Evolutionary conservation across 1,140 invertebrate species (phyloP).

Genomic region (Pomacea maculata): DNA sequence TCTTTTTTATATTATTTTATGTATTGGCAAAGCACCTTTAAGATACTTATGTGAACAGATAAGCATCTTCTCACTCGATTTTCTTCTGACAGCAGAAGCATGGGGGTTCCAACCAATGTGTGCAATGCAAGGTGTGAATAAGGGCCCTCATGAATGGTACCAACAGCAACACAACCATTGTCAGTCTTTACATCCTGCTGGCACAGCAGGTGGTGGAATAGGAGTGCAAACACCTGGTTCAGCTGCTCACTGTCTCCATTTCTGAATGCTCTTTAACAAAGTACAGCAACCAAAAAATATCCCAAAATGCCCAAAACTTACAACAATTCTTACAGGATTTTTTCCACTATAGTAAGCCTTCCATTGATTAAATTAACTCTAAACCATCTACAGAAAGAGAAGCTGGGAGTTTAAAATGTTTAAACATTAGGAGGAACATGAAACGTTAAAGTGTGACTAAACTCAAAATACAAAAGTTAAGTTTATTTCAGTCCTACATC

Average conservation of each 20-base stretch:
- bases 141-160: neutral
- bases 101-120: neutral
- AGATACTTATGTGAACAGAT: too few species aligned
- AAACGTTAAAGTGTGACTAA: too few species aligned
- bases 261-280: slow-evolving; percentile 39
- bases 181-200: neutral
- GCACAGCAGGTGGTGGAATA: slow-evolving; percentile 27
- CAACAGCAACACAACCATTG: neutral
- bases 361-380: too few species aligned
- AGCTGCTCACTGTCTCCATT: slow-evolving; percentile 34
- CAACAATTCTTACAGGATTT: too few species aligned
- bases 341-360: too few species aligned
- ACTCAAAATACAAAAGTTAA: too few species aligned
- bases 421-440: too few species aligned
- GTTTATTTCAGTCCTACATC: too few species aligned
- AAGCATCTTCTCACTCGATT: neutral
- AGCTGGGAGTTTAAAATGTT: too few species aligned
- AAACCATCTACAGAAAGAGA: too few species aligned
- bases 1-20: too few species aligned
- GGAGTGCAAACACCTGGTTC: slow-evolving; percentile 43
- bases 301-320: neutral
- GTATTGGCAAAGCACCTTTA: too few species aligned
- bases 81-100: slow-evolving; percentile 18
- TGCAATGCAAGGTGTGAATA: slow-evolving; percentile 1
- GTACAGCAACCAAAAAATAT: neutral